phyloP scores from a whole-genome alignment of 2,113 vertebrate species.

The Dasypus novemcinctus region DNA sequence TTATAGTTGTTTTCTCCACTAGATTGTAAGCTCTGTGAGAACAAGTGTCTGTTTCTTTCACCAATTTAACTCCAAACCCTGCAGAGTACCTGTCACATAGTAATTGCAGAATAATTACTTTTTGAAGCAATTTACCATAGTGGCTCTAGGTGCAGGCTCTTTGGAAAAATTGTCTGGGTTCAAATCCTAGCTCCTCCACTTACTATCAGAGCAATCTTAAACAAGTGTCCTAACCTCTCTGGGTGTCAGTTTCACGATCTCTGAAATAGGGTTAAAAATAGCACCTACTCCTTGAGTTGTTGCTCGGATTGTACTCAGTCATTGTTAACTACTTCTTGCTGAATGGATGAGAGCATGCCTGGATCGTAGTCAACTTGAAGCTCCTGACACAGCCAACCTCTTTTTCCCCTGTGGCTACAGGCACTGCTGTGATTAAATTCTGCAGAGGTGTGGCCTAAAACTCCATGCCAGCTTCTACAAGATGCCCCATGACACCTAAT shows the following conservation, averaged over 20 bases:
- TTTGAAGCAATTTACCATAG: neutral
- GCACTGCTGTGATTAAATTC: neutral
- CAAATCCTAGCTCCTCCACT: neutral
- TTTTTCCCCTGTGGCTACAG: neutral
- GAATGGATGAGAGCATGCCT: neutral
- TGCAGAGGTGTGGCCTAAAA: neutral
- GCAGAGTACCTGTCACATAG: neutral
- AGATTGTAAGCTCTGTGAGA: neutral
- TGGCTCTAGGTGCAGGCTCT: neutral
- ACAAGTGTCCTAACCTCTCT: neutral
- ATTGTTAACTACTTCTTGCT: neutral
- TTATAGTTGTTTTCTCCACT: neutral
- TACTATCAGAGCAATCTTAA: neutral
- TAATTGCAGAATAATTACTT: neutral
- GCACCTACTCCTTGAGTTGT: neutral
- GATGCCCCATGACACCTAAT: neutral
- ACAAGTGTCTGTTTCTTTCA: neutral
- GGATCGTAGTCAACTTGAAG: neutral
- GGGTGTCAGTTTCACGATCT: conserved; percentile 3
- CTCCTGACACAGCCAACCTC: neutral
- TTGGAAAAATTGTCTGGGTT: neutral
- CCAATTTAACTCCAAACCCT: neutral
- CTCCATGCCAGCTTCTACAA: neutral
- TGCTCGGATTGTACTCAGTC: neutral
- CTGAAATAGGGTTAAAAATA: neutral